Percentiles rank a stretch among this genome's conserved stretches.
phyloP scores from a whole-genome alignment of 1,140 invertebrate species.

The Drosophila tsacasi region DNA sequence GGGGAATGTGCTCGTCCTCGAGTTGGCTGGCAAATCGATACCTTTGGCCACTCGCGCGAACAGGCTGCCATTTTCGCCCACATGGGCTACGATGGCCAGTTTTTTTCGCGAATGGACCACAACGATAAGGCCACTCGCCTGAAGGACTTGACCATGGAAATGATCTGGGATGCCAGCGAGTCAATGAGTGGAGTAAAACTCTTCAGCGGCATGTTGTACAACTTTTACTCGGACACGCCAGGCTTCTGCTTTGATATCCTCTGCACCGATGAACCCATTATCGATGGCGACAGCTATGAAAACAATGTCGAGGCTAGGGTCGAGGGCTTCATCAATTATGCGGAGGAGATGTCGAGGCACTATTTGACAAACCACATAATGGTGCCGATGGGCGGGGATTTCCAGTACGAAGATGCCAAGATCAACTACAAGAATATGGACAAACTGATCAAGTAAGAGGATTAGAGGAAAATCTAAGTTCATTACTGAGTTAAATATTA shows the following conservation, averaged over 20 bases:
- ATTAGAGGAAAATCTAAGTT: background rate
- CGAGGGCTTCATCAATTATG: conserved; percentile 87
- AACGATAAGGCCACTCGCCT: conserved; percentile 91
- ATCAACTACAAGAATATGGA: conserved; percentile 95
- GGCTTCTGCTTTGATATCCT: conserved; percentile 96
- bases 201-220: conserved; percentile 91
- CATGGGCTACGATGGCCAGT: conserved; percentile 94
- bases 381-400: conserved; percentile 97
- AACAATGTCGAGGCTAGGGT: conserved; percentile 90
- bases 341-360: conserved; percentile 85
- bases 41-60: conserved; percentile 96
- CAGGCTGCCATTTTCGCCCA: conserved; percentile 94
- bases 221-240: conserved; percentile 92
- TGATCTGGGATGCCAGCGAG: conserved; percentile 87
- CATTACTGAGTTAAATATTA: no score
- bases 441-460: conserved; percentile 92
- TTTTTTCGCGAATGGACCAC: conserved; percentile 95
- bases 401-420: conserved; percentile 94
- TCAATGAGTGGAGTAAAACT: conserved; percentile 88
- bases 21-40: conserved; percentile 97
- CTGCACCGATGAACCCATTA: conserved; percentile 93
- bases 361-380: conserved; percentile 92
- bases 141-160: conserved; percentile 86
- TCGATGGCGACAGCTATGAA: conserved; percentile 90
- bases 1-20: conserved; percentile 92